phyloP scores from a whole-genome alignment of 1,140 invertebrate species.

The Drosophila tsacasi region DNA sequence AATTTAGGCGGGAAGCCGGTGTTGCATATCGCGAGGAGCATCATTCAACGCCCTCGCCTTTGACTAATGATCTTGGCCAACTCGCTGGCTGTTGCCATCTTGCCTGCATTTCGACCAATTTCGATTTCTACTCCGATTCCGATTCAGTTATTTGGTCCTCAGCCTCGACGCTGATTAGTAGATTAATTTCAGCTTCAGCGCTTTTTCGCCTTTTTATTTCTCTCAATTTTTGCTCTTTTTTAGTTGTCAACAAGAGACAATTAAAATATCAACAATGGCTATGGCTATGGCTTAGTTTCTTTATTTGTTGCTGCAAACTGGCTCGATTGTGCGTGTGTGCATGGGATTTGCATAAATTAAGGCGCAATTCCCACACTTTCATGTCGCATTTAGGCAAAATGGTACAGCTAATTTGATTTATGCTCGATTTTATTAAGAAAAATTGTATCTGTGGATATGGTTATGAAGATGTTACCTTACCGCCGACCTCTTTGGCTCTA shows the following conservation, averaged over 20 bases:
- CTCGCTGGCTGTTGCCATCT: conserved; percentile 5
- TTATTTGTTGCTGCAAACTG: conserved; percentile 17
- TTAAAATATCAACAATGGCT: conserved; percentile 75
- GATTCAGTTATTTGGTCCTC: conserved; percentile 23
- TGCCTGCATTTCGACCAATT: conserved; percentile 37
- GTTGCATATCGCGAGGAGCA: conserved; percentile 20
- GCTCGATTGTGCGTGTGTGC: conserved; percentile 14
- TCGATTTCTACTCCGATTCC: conserved; percentile 12
- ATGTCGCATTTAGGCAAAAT: conserved; percentile 77
- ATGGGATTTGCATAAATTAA: conserved; percentile 75
- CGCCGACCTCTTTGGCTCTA: not conserved
- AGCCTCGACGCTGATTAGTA: conserved; percentile 75
- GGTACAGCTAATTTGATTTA: conserved; percentile 79
- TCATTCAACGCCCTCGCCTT: conserved; percentile 61
- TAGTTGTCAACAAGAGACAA: conserved; percentile 76
- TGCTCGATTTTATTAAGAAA: conserved; percentile 69
- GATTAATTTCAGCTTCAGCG: conserved; percentile 56
- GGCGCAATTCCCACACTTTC: conserved; percentile 78
- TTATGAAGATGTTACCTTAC: conserved; percentile 49
- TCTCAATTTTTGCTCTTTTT: conserved; percentile 20
- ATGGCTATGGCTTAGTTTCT: conserved; percentile 3
- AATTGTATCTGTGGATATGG: conserved; percentile 34
- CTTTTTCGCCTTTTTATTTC: conserved; percentile 10
- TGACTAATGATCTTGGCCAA: conserved; percentile 66
- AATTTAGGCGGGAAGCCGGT: conserved; percentile 5